phyloP scores from a whole-genome alignment of 2,113 vertebrate genomes.

The Verasper variegatus region DNA sequence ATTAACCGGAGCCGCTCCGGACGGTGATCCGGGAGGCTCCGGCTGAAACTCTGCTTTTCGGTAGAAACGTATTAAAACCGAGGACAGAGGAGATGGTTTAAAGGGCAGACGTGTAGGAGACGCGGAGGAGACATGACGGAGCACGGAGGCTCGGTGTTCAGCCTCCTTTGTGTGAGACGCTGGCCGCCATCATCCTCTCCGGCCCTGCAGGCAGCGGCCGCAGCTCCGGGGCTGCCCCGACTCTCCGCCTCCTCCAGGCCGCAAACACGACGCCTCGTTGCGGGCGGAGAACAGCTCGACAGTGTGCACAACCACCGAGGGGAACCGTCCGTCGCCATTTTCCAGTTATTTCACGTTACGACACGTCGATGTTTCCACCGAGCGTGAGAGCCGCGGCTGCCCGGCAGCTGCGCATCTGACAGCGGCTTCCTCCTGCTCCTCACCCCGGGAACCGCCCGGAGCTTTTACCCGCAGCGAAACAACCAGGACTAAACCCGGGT shows the following conservation, averaged over 20 bases:
- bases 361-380: neutral
- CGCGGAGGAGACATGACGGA: no score
- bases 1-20: neutral
- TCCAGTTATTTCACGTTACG: neutral
- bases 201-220: constrained; percentile 47
- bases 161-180: constrained; percentile 66
- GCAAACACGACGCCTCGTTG: constrained; percentile 7
- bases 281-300: neutral
- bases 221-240: neutral
- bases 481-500: neutral
- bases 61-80: neutral
- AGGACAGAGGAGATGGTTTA: no score
- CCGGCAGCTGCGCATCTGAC: neutral
- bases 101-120: no score
- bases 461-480: neutral
- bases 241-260: neutral
- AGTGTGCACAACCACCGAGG: no score
- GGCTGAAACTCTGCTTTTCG: neutral
- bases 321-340: neutral
- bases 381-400: no score
- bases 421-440: neutral
- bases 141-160: neutral
- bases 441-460: neutral
- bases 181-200: constrained; percentile 66
- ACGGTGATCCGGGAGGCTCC: constrained; percentile 52